Conservation (phyloP, 1,140 invertebrate genomes). For the Thaumatotibia leucotreta region DNA sequence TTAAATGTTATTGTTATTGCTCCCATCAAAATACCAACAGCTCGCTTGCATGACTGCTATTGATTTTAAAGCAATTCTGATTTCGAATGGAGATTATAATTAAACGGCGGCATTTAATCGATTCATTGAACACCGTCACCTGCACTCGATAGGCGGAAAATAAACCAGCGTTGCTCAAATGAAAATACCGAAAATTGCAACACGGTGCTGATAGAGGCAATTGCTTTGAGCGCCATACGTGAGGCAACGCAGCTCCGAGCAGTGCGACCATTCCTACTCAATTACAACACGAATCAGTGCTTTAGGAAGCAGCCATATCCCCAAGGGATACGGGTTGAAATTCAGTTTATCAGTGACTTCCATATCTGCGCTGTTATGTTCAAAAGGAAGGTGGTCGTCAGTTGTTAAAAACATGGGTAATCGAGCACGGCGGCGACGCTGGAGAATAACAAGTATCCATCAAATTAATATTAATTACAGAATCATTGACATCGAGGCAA, state of each 20-base stretch:
- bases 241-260: slow-evolving; percentile 46
- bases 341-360: background rate
- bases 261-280: slow-evolving; percentile 15
- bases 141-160: slow-evolving; percentile 27
- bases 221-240: slow-evolving; percentile 70
- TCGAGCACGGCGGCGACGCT: slow-evolving; percentile 39
- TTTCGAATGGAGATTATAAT: background rate
- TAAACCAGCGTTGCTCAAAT: slow-evolving; percentile 47
- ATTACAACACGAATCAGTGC: slow-evolving; percentile 44
- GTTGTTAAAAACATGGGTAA: slow-evolving; percentile 59
- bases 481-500: slow-evolving; percentile 61
- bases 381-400: slow-evolving; percentile 51
- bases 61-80: background rate
- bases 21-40: background rate
- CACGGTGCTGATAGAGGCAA: slow-evolving; percentile 65
- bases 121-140: slow-evolving; percentile 37
- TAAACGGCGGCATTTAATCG: background rate
- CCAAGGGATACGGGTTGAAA: background rate
- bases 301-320: slow-evolving; percentile 23
- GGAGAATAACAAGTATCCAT: slow-evolving; percentile 63
- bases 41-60: background rate
- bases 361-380: slow-evolving; percentile 15
- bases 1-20: background rate
- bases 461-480: slow-evolving; percentile 72
- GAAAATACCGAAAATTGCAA: slow-evolving; percentile 66